phyloP scores from a whole-genome alignment of 2,888 invertebrate genomes.

The Beris morrisii region DNA sequence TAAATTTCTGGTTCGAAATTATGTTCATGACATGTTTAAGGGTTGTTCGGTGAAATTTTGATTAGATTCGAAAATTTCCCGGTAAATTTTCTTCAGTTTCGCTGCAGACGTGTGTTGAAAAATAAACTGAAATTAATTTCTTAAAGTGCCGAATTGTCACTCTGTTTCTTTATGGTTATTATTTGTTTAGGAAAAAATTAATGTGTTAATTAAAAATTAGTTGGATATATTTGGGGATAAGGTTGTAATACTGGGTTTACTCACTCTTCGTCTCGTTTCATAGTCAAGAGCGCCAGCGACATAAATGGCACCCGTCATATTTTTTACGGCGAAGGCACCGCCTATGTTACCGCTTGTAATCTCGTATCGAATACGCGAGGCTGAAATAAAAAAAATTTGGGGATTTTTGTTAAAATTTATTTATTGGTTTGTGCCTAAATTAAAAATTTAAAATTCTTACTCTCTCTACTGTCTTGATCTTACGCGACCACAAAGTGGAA shows the following conservation, averaged over 20 bases:
- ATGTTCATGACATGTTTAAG: too few species aligned
- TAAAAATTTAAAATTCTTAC: neutral
- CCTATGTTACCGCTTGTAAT: slow-evolving; percentile 99
- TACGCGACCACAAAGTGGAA: too few species aligned
- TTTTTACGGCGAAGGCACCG: slow-evolving; percentile 96
- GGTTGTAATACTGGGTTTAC: slow-evolving; percentile 50
- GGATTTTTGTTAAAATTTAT: slow-evolving; percentile 21
- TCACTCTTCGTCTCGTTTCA: slow-evolving; percentile 93
- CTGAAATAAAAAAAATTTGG: slow-evolving; percentile 60
- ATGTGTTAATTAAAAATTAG: neutral
- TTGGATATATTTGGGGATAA: too few species aligned
- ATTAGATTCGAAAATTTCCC: too few species aligned
- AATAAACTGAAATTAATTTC: too few species aligned
- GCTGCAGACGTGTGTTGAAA: too few species aligned
- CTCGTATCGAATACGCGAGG: slow-evolving; percentile 98
- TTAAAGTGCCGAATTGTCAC: neutral
- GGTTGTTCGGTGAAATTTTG: too few species aligned
- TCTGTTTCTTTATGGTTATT: neutral
- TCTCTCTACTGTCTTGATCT: neutral
- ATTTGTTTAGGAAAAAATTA: neutral
- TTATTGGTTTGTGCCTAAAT: slow-evolving; percentile 1
- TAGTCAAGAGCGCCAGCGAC: slow-evolving; percentile 97
- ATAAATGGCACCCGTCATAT: slow-evolving; percentile 98
- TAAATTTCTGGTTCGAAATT: too few species aligned
- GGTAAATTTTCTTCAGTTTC: too few species aligned